Evolutionary conservation across 1,140 invertebrate genomes (phyloP), one percentile per base, ranked within the genome.

Genomic region (Arion vulgaris): DNA sequence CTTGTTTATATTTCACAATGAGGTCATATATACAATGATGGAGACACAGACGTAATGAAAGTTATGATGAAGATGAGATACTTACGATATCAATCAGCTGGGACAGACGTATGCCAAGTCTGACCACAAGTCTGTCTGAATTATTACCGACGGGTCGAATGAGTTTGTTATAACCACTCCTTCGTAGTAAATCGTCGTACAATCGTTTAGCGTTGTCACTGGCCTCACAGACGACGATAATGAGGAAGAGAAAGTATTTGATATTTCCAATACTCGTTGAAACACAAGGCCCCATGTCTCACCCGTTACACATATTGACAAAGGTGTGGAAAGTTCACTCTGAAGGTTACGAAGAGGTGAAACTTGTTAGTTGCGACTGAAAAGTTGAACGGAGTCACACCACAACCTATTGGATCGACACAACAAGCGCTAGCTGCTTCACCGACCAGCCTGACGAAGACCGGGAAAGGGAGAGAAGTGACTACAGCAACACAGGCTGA

Each of bases 31-130:
- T 49, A 49, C 19, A 49, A 11, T 49, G 45, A 49, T 49, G 45
- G 45, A 49, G n/a, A n/a, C n/a, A n/a, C 26, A 68, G 62, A n/a
- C 26, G 26, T 26, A 68, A 36, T 13, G 28, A 38, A 5, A 38
- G 7, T 13, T 2, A 71, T 26, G 15, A 38, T 19, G 34, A 9
- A 36, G 28, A 19, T 38, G 15, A 71, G 15, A 5, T 89, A 94
- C 97, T 98, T 94, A 99, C 98, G 93, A 99, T 97, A 93, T 99
- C 98, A 90, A 99, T 98, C 82, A 99, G 95, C 91, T 99, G 98
- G 0, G 97, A 98, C 74, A 99, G 93, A 69, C 97, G 93, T 36
- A 99, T 94, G 32, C 97, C 97, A 45, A 99, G 93, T 91, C 97
- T 97, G 62, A 99, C 97, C 34, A 97, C 94, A 23, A 98, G 95